These are phyloP conservation scores for Characodon lateralis DNA, from an alignment of 2,797 vertebrate genomes.

Conservation along the genomic window DNA sequence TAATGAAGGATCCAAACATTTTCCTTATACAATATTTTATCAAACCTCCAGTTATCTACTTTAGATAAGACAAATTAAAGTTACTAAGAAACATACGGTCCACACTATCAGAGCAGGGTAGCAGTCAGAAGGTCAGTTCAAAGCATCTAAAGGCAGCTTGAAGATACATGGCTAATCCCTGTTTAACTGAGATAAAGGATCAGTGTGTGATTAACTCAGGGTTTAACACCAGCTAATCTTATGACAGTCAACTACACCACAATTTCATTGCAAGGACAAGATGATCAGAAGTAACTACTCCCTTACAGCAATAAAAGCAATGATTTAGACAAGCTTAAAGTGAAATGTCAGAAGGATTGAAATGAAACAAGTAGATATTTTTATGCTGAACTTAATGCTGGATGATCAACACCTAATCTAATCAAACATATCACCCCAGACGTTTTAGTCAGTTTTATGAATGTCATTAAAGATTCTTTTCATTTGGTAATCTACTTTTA, in stretches of 20 bases:
- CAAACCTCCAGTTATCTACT: not conserved
- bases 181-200: constrained; percentile 67
- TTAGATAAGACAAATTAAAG: not conserved
- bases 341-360: not conserved
- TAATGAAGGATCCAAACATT: too few species aligned
- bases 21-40: not conserved
- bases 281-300: constrained; percentile 4
- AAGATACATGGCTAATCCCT: constrained; percentile 53
- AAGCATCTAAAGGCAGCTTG: constrained; percentile 17
- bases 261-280: constrained; percentile 41
- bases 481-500: not conserved
- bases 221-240: constrained; percentile 69
- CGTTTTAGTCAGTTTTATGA: not conserved
- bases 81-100: not conserved
- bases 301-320: not conserved
- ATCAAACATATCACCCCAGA: not conserved
- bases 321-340: not conserved
- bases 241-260: constrained; percentile 63
- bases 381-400: not conserved
- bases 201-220: constrained; percentile 63
- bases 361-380: not conserved
- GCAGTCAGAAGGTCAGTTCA: constrained; percentile 15
- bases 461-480: not conserved
- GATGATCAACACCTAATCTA: not conserved
- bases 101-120: not conserved